Evolutionary conservation across 2,113 vertebrate genomes (phyloP), one percentile per base, ranked within the genome.

Genomic region (Channa maculata): DNA sequence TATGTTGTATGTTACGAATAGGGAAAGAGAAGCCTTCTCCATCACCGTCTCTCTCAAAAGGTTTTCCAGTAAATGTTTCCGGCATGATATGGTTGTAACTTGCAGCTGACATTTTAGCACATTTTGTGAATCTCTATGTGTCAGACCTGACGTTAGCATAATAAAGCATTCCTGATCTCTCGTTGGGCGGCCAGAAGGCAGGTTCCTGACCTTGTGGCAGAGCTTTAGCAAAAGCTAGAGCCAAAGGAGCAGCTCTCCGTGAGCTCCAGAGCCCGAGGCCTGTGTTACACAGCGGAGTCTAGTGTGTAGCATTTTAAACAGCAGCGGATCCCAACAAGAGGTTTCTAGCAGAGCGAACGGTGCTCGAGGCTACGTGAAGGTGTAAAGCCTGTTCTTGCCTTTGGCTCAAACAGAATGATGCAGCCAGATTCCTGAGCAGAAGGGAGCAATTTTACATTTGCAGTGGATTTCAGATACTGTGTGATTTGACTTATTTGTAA

Each of bases 271-370:
- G 87, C 83, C 68, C 70, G 11, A 5, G 72, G 77, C 68, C 72
- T 52, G 74, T 59, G 77, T 70, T 80, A 72, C 77, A 87, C 80
- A 79, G 65, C 75, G 76, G 11, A 67, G 71, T 76, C 76, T 64
- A 80, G 87, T 81, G 73, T 55, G 81, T 72, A 82, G 86, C 84
- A 83, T 88, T 85, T 88, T 84, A 88, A 89, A 70, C 79, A 85
- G 87, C 65, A 54, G 71, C n/a, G 60, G 36, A 71, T 83, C 79
- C 85, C 83, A 80, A 80, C 85, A 87, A 80, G 85, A 24, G 50
- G 53, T 77, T 81, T 68, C 43, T 61, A 37, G 45, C 67, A 55
- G 41, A 51, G 64, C 15, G 81, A 79, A 66, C 6, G 64, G 53
- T 58, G 77, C 87, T 84, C 1, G 52, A 65, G 74, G 79, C 78